Evolutionary conservation across 2,888 invertebrate species (phyloP).

Genomic region (Acleris literana): DNA sequence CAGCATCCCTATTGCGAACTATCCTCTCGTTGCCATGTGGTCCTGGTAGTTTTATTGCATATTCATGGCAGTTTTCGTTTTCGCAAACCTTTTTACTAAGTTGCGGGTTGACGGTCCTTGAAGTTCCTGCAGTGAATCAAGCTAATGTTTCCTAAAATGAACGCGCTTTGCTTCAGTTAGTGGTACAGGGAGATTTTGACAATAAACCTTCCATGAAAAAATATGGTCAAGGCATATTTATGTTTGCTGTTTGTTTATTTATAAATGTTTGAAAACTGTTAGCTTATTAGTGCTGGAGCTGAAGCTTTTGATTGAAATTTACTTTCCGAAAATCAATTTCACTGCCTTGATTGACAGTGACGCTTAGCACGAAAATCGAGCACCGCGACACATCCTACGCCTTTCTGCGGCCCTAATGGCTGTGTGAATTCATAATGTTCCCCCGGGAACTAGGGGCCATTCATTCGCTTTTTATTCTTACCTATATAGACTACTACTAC

Average conservation of each 20-base stretch:
- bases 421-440: constrained; percentile 64
- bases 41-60: constrained; percentile 82
- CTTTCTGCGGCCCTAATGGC: constrained; percentile 58
- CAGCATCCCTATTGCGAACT: constrained; percentile 78
- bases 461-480: constrained; percentile 23
- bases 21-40: constrained; percentile 59
- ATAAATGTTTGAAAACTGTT: too few species aligned
- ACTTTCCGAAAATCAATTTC: constrained; percentile 7
- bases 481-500: background rate
- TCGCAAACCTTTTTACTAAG: constrained; percentile 57
- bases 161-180: too few species aligned
- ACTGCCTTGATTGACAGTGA: background rate
- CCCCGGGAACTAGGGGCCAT: constrained; percentile 32
- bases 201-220: too few species aligned
- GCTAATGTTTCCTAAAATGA: too few species aligned
- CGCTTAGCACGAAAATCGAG: too few species aligned
- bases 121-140: background rate
- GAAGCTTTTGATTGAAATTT: too few species aligned
- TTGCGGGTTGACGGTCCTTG: constrained; percentile 2
- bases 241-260: too few species aligned
- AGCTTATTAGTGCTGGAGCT: too few species aligned
- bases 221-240: too few species aligned
- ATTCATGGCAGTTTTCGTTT: constrained; percentile 68
- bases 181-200: too few species aligned
- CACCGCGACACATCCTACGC: constrained; percentile 43